Evolutionary conservation across 2,888 invertebrate genomes (phyloP).

Genomic region (Drosophila nigricruria): DNA sequence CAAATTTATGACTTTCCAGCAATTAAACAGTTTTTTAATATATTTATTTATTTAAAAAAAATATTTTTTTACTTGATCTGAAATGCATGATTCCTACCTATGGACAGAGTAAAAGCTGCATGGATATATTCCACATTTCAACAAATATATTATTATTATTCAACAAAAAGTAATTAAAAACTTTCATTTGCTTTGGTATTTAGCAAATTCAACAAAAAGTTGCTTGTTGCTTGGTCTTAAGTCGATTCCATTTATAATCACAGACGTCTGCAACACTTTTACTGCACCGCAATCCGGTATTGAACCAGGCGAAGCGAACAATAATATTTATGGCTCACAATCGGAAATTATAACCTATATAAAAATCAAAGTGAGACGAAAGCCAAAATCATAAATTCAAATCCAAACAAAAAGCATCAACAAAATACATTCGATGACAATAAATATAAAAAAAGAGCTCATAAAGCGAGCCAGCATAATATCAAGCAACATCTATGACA

Average conservation of each 20-base stretch:
- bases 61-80: neutral
- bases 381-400: constrained; percentile 53
- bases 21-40: too few relatives aligned
- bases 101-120: neutral
- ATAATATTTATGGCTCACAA: constrained; percentile 51
- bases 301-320: constrained; percentile 20
- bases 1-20: neutral
- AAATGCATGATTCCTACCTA: neutral
- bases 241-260: constrained; percentile 20
- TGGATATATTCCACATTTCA: neutral
- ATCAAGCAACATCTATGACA: constrained; percentile 16
- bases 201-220: neutral
- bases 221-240: constrained; percentile 4
- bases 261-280: constrained; percentile 20
- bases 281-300: constrained; percentile 16
- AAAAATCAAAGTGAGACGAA: constrained; percentile 40
- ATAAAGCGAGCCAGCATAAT: constrained; percentile 38
- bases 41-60: neutral
- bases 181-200: neutral
- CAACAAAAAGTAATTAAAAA: neutral
- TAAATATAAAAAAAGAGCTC: constrained; percentile 48
- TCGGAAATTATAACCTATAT: constrained; percentile 58
- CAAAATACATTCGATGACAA: constrained; percentile 56
- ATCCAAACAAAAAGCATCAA: constrained; percentile 44
- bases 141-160: neutral